Evolutionary conservation across 2,113 vertebrate genomes (phyloP), one percentile per base, ranked within the genome.

Genomic region (Pica pica): DNA sequence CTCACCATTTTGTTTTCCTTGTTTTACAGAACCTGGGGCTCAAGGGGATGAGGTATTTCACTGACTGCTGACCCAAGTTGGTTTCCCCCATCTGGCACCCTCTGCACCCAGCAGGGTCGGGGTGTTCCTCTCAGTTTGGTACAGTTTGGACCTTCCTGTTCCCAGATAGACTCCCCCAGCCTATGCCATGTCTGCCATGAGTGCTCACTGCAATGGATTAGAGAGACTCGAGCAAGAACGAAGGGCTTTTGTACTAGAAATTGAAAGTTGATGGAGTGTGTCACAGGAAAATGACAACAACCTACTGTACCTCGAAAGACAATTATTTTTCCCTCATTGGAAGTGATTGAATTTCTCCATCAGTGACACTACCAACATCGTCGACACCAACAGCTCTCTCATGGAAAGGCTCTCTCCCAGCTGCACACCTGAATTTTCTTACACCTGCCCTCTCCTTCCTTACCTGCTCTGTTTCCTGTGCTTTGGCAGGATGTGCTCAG

Each of bases 191-290:
- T 55, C 63, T 92, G 83, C 82, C 73, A 27, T 4, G 30, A 83
- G 86, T 13, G 42, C 85, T 83, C 86, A 67, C 75, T 1, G 4
- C 57, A 57, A 78, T 5, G 18, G 90, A 93, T 92, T 85, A 89
- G 93, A 90, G 56, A 86, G 83, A 82, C 86, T 73, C 4, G 2
- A 84, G 85, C 60, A 68, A 86, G 82, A 89, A 78, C 5, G 37
- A 94, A 93, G 82, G 79, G 94, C 83, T 94, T 95, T 79, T 89
- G 86, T 93, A 89, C 87, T 75, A 83, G 83, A 96, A 97, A 96
- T 96, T 96, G 97, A 97, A 97, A 96, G 78, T 49, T 96, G 95
- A 95, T 96, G 97, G 96, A 95, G 95, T 97, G 95, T 96, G 95
- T 96, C 96, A 89, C 69, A 83, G 94, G 96, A 90, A 97, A 95